phyloP scores from a whole-genome alignment of 2,888 invertebrate species.

The Keiferia lycopersicella region DNA sequence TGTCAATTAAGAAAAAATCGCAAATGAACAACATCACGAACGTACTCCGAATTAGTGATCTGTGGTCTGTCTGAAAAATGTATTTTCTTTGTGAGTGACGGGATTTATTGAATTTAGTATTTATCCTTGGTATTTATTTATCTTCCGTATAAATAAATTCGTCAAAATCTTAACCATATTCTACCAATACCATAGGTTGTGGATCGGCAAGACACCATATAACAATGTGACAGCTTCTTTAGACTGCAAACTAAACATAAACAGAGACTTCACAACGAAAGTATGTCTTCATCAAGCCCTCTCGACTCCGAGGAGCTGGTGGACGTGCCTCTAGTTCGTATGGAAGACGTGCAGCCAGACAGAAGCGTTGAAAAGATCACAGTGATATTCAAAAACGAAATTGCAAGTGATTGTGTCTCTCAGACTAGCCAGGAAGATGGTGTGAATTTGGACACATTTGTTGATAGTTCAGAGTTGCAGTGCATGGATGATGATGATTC shows the following conservation, averaged over 20 bases:
- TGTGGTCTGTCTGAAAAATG: too few relatives aligned
- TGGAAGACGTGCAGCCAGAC: constrained; percentile 67
- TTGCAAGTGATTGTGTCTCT: background rate
- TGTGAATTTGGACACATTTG: constrained; percentile 50
- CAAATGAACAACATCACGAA: too few relatives aligned
- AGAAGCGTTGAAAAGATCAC: constrained; percentile 16
- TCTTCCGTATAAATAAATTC: background rate
- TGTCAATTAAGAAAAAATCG: too few relatives aligned
- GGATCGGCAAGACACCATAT: too few relatives aligned
- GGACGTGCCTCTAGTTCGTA: constrained; percentile 65
- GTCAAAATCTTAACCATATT: too few relatives aligned
- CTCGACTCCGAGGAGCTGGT: constrained; percentile 64
- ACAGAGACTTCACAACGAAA: constrained; percentile 21
- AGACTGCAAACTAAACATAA: too few relatives aligned
- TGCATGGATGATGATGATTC: constrained; percentile 60
- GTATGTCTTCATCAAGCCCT: constrained; percentile 57
- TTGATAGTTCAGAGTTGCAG: constrained; percentile 50
- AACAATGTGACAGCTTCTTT: too few relatives aligned
- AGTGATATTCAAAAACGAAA: background rate
- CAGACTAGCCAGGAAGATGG: constrained; percentile 35
- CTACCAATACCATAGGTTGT: too few relatives aligned
- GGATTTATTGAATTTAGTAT: too few relatives aligned
- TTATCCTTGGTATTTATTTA: too few relatives aligned
- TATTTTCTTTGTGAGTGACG: too few relatives aligned
- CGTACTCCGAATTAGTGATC: too few relatives aligned